Percentiles rank a stretch among this genome's conserved stretches.
phyloP scores from a whole-genome alignment of 2,797 vertebrate species.

The Vultur gryphus region DNA sequence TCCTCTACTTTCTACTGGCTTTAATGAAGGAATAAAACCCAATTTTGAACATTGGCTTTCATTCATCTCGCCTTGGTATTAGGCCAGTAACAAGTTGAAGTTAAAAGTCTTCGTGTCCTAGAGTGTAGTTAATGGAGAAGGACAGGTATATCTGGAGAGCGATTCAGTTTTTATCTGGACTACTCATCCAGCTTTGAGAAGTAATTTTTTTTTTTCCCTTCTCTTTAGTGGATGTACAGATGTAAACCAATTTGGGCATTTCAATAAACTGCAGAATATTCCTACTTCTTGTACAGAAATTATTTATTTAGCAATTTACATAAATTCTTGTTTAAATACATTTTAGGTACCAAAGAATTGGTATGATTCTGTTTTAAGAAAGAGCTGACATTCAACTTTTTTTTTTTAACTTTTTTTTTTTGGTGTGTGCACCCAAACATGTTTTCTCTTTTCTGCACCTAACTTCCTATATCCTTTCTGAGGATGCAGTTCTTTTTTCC shows the following conservation, averaged over 20 bases:
- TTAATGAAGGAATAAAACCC: background rate
- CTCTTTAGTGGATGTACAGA: rapidly evolving
- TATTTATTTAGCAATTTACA: background rate
- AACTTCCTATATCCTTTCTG: background rate
- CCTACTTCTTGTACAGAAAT: background rate
- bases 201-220: background rate
- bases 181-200: background rate
- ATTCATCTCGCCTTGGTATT: background rate
- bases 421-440: rapidly evolving
- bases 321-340: rapidly evolving
- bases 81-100: background rate
- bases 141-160: background rate
- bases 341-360: background rate
- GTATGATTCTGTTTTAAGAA: background rate
- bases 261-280: background rate
- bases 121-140: background rate
- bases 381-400: background rate
- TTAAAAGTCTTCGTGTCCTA: background rate
- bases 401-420: background rate
- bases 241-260: background rate
- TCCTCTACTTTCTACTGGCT: background rate
- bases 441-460: background rate
- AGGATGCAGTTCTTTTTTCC: background rate
- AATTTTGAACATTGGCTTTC: background rate
- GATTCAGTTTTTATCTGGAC: background rate